Evolutionary conservation across 2,888 invertebrate genomes (phyloP).

Genomic region (Dugesia japonica): DNA sequence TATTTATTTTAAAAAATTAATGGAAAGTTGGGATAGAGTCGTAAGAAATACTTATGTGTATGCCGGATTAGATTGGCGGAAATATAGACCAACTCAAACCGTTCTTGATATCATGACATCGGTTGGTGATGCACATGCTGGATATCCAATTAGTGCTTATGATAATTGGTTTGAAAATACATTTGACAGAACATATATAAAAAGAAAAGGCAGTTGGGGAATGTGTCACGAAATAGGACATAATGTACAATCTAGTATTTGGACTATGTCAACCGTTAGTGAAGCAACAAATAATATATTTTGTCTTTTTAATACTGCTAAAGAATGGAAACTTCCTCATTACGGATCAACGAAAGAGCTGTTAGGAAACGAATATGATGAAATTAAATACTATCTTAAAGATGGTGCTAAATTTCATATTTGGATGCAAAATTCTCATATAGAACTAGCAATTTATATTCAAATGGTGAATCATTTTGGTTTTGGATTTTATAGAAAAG

Average conservation of each 20-base stretch:
- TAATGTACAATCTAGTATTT: conserved; percentile 37
- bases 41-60: conserved; percentile 26
- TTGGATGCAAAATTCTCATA: conserved; percentile 36
- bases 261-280: conserved; percentile 37
- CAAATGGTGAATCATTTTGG: conserved; percentile 37
- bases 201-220: conserved; percentile 37
- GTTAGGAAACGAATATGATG: background rate
- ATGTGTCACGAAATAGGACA: conserved; percentile 39
- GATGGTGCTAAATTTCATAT: conserved; percentile 35
- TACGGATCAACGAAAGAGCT: conserved; percentile 23
- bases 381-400: conserved; percentile 35
- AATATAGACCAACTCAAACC: background rate
- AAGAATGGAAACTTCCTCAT: conserved; percentile 21
- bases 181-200: conserved; percentile 29
- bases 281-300: conserved; percentile 39
- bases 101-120: conserved; percentile 29
- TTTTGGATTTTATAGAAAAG: conserved; percentile 37
- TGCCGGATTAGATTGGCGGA: conserved; percentile 17
- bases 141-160: conserved; percentile 38
- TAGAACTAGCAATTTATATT: conserved; percentile 37
- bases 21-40: conserved; percentile 29
- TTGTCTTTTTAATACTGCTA: conserved; percentile 34
- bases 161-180: conserved; percentile 21
- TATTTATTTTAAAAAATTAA: conserved; percentile 26
- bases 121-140: conserved; percentile 37